These are phyloP conservation scores for Melipona quadrifasciata DNA, from an alignment of 1,140 invertebrate genomes.

Conservation along the genomic window DNA sequence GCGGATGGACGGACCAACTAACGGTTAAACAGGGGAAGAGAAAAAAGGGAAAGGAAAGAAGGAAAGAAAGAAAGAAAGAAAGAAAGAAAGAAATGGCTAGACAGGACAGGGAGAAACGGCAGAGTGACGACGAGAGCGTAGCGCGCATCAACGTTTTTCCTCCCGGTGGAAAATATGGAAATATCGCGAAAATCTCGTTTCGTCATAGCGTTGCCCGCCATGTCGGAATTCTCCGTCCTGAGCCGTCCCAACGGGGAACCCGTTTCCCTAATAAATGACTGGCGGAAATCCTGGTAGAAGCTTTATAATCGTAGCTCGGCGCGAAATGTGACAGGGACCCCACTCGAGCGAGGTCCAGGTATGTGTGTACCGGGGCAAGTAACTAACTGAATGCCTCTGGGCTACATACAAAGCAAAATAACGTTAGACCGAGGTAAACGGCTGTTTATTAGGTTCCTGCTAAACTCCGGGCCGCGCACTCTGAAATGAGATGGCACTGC, in stretches of 20 bases:
- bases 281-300: constrained; percentile 37
- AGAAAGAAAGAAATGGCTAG: not conserved
- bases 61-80: not conserved
- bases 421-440: constrained; percentile 52
- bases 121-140: not conserved
- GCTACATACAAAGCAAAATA: constrained; percentile 39
- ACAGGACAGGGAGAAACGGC: not conserved
- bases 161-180: constrained; percentile 35
- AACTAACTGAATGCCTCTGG: constrained; percentile 41
- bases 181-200: constrained; percentile 44
- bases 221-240: constrained; percentile 22
- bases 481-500: constrained; percentile 44
- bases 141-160: not conserved
- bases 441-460: constrained; percentile 55
- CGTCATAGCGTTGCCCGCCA: not conserved
- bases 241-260: not conserved
- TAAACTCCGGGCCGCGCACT: constrained; percentile 31
- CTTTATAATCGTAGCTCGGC: constrained; percentile 49
- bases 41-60: too few species aligned
- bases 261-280: constrained; percentile 49
- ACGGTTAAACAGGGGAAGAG: too few species aligned
- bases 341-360: not conserved
- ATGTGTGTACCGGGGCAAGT: constrained; percentile 5
- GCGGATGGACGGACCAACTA: not conserved
- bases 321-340: constrained; percentile 25